Conservation (phyloP, 2,113 vertebrate species). For the Catharus fuscescens region DNA sequence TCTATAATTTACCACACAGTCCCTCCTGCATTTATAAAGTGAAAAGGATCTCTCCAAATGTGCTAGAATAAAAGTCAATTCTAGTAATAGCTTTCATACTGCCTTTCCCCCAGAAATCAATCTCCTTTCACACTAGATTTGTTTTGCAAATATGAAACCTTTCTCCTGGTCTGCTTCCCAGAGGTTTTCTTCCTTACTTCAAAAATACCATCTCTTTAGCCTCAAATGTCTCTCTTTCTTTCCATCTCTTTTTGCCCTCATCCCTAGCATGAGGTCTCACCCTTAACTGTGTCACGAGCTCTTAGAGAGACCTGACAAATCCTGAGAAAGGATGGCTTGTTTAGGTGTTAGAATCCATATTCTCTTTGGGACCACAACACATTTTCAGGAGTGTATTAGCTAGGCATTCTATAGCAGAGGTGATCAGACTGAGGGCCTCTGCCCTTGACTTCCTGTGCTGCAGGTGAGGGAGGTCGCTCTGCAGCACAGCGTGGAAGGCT, state of each 20-base stretch:
- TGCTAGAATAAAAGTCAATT: not conserved
- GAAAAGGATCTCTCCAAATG: not conserved
- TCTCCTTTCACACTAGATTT: constrained; percentile 35
- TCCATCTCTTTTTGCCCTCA: not conserved
- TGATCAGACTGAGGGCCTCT: not conserved
- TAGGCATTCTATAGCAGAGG: not conserved
- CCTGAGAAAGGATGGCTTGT: not conserved
- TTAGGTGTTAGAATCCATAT: not conserved
- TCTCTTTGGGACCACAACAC: not conserved
- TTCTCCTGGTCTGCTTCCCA: not conserved
- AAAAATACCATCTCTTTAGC: not conserved
- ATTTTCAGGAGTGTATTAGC: not conserved
- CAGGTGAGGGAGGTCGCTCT: not conserved
- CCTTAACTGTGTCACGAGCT: not conserved
- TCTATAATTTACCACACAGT: not conserved
- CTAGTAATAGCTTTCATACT: constrained; percentile 26
- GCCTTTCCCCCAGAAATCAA: constrained; percentile 16
- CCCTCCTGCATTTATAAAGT: not conserved
- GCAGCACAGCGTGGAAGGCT: not conserved
- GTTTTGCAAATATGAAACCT: not conserved
- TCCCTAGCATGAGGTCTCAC: not conserved
- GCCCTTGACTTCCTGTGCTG: rapidly evolving
- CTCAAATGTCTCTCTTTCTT: not conserved
- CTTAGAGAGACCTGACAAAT: not conserved
- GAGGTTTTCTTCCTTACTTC: not conserved